Base-by-base conservation (phyloP, 2,888 invertebrate species). In the Drosophila ezoana region DNA sequence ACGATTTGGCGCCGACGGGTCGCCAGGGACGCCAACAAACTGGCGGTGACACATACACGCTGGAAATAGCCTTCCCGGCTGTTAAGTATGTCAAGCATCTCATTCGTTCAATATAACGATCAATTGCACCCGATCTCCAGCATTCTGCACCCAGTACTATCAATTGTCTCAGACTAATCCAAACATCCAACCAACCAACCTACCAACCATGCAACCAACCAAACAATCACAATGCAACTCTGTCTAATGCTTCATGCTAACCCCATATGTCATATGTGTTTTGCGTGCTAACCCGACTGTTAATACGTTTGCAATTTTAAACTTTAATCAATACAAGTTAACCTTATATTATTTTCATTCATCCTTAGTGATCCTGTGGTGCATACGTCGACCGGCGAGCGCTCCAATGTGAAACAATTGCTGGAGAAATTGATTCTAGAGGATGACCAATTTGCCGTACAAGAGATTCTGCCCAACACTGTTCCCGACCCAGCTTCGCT, bases 381-480 rank as follows among this genome's bases (percentile, higher is more conserved):
- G 72, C 96, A 98, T 91, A 95, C 95, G 43, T 97, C 97, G 83
- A 96, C 96, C 56, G 97, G 98, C 89, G 97, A 98, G 92, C 94
- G 97, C 67, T 95, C 97, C 2, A 95, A 95, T 58, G 97, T 98
- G 0, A 95, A 97, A 90, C 94, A 95, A 62, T 93, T 98, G 65
- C 93, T 99, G 81, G 97, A 98, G 92, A 96, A 96, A 91, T 94
- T 98, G 1, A 98, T 98, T 78, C 94, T 98, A 70, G 97, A 98
- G 93, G 97, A 98, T 92, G 97, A 97, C 93, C 97, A 98, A 92
- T 97, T 98, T 91, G 98, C 98, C 89, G 98, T 98, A 4, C 95
- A 96, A 87, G 97, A 97, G 89, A 98, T 98, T 87, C 93, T 98
- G 56, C 98, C 98, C 14, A 98, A 98, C 90, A 98, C 98, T 0